phyloP scores from a whole-genome alignment of 2,797 vertebrate genomes.

The Cyclopterus lumpus region DNA sequence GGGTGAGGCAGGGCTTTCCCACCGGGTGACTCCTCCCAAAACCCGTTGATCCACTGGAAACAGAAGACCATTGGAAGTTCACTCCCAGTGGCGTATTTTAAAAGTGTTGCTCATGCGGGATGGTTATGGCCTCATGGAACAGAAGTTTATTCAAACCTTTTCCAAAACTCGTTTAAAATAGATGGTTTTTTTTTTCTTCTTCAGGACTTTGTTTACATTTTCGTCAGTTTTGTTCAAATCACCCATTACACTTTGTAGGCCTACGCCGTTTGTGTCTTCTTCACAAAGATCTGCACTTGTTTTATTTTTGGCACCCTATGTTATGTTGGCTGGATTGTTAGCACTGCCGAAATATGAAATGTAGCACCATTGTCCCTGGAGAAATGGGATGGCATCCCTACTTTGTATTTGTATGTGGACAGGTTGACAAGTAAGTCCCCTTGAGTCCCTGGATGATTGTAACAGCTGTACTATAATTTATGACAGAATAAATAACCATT shows the following conservation, averaged over 20 bases:
- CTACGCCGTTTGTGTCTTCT: neutral
- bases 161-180: neutral
- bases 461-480: neutral
- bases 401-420: neutral
- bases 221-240: neutral
- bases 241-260: neutral
- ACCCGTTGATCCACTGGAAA: conserved; percentile 8
- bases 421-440: neutral
- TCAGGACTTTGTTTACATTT: neutral
- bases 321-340: neutral
- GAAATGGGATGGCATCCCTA: no score
- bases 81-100: conserved; percentile 46
- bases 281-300: neutral
- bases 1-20: conserved; percentile 59
- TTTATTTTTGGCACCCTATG: neutral
- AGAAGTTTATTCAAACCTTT: conserved; percentile 1
- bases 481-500: neutral
- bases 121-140: neutral
- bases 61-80: conserved; percentile 55
- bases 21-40: conserved; percentile 74
- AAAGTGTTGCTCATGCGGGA: conserved; percentile 29
- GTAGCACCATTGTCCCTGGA: neutral
- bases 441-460: neutral
- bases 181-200: neutral
- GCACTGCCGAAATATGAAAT: neutral